Evolutionary conservation across 2,797 vertebrate genomes (phyloP).

Genomic region (Clamator glandarius): DNA sequence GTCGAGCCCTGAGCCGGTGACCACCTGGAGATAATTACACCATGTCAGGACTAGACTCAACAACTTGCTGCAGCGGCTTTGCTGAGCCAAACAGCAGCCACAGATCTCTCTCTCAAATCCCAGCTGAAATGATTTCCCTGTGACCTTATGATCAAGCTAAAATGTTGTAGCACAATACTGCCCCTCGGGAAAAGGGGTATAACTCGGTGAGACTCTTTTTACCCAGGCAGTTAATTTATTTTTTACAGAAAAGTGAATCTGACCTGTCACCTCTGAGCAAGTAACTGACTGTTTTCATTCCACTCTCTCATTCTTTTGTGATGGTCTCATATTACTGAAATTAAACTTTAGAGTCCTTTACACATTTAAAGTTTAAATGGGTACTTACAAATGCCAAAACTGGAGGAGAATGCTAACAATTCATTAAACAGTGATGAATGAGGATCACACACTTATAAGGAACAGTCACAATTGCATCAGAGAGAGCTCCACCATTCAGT

Average conservation of each 20-base stretch:
- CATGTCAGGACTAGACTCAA: neutral
- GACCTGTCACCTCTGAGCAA: neutral
- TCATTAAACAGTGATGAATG: neutral
- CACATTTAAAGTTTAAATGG: neutral
- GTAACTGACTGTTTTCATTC: neutral
- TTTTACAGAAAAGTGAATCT: neutral
- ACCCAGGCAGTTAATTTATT: neutral
- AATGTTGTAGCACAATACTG: neutral
- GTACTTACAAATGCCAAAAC: neutral
- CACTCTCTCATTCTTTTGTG: neutral
- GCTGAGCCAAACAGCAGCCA: neutral
- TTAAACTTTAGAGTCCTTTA: neutral
- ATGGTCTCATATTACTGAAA: neutral
- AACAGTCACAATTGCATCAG: neutral
- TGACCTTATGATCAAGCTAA: neutral
- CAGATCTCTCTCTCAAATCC: neutral
- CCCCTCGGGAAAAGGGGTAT: neutral
- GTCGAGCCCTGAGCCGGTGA: slow-evolving; percentile 97
- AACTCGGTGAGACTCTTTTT: neutral
- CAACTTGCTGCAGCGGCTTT: neutral
- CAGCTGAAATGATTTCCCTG: neutral
- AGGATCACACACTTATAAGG: neutral
- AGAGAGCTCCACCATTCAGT: neutral
- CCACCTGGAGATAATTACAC: slow-evolving; percentile 80
- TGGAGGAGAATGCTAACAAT: neutral